Percentiles rank a stretch among this genome's conserved stretches.
phyloP scores from a whole-genome alignment of 2,797 vertebrate genomes.

The Darevskia mixta region DNA sequence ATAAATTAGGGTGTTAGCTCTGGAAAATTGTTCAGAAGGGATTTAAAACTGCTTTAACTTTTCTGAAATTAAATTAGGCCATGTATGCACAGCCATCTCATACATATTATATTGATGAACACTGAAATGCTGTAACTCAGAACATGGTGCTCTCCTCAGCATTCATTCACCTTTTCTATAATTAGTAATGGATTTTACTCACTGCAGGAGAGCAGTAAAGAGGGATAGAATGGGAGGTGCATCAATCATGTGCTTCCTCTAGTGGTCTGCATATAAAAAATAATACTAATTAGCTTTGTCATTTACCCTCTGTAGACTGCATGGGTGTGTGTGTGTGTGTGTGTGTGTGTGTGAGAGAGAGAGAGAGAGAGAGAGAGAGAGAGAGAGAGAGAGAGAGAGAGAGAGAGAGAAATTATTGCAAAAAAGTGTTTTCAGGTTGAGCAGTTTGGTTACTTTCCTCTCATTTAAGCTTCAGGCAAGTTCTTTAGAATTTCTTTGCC shows the following conservation, averaged over 20 bases:
- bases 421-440: background rate
- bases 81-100: background rate
- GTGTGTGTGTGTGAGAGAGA: background rate
- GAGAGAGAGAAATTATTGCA: no score
- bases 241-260: background rate
- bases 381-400: no score
- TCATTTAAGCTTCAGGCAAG: background rate
- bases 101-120: background rate
- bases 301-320: background rate
- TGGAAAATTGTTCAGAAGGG: background rate
- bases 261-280: background rate
- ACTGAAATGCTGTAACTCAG: conserved; percentile 3
- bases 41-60: background rate
- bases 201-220: background rate
- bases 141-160: background rate
- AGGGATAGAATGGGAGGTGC: background rate
- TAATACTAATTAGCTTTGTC: background rate
- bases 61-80: conserved; percentile 18
- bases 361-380: no score
- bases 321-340: background rate
- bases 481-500: background rate
- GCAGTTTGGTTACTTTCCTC: no score
- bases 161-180: conserved; percentile 1
- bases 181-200: background rate
- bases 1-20: background rate